phyloP scores from a whole-genome alignment of 2,113 vertebrate genomes.

The Chrysochloris asiatica region DNA sequence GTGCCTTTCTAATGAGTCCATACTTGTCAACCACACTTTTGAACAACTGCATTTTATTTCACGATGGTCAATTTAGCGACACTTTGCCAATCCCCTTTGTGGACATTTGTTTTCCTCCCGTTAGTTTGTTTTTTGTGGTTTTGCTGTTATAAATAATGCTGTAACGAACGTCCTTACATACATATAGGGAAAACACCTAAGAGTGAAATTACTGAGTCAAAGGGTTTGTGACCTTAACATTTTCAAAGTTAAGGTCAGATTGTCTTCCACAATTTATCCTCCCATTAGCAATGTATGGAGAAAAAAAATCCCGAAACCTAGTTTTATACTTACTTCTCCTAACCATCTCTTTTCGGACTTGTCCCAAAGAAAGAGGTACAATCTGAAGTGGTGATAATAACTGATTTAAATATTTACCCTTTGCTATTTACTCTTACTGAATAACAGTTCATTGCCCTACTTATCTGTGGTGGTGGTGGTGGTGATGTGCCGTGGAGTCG shows the following conservation, averaged over 20 bases:
- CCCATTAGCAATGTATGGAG: neutral
- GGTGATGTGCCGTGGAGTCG: too few relatives aligned
- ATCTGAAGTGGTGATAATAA: slow-evolving; percentile 3
- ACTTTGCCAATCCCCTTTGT: neutral
- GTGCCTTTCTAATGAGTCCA: neutral
- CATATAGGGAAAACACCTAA: neutral
- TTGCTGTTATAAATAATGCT: neutral
- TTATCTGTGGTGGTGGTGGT: too few relatives aligned
- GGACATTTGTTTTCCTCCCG: neutral
- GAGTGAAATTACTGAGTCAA: neutral
- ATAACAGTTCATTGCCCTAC: too few relatives aligned
- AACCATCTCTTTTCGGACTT: slow-evolving; percentile 26
- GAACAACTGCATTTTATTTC: slow-evolving; percentile 4
- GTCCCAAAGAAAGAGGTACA: neutral
- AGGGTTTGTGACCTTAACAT: neutral
- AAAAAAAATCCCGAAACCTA: neutral
- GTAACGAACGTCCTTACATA: neutral
- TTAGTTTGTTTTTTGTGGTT: neutral
- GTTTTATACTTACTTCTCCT: neutral
- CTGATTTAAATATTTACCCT: neutral
- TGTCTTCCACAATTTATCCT: neutral
- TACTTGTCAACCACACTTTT: neutral
- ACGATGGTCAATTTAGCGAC: neutral
- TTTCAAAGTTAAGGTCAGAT: slow-evolving; percentile 59
- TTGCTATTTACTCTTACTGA: neutral